Percentiles rank a stretch among this genome's conserved stretches.
These are phyloP conservation scores for Camelus bactrianus DNA, from an alignment of 2,113 vertebrate species.

Conservation along the genomic window DNA sequence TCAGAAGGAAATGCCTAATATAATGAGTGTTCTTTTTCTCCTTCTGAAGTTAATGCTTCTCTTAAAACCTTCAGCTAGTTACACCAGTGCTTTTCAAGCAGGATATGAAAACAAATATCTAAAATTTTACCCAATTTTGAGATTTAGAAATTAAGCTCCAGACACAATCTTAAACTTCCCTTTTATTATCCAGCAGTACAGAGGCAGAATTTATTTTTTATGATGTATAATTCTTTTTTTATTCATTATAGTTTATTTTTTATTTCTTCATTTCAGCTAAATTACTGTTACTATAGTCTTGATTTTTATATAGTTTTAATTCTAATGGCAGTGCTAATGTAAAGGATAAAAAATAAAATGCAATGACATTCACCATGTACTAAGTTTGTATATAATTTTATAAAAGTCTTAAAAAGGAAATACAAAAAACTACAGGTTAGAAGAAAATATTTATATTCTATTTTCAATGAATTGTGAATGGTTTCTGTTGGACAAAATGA, in stretches of 20 bases:
- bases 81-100: slow-evolving; percentile 32
- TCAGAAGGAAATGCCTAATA: not conserved
- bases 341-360: slow-evolving; percentile 18
- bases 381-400: not conserved
- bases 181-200: slow-evolving; percentile 27
- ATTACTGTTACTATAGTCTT: not conserved
- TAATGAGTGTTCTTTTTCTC: not conserved
- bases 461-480: not conserved
- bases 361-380: not conserved
- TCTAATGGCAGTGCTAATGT: not conserved
- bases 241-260: not conserved
- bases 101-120: not conserved
- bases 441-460: not conserved
- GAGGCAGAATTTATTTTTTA: not conserved
- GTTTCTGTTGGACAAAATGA: not conserved
- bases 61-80: not conserved
- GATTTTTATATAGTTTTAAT: slow-evolving; percentile 27
- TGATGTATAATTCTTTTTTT: not conserved
- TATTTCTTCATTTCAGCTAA: not conserved
- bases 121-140: not conserved
- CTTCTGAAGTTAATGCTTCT: not conserved
- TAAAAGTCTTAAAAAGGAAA: not conserved
- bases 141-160: slow-evolving; percentile 52
- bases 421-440: not conserved
- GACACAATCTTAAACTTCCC: not conserved